phyloP scores from a whole-genome alignment of 2,113 vertebrate species.

The Sylvilagus bachmani region DNA sequence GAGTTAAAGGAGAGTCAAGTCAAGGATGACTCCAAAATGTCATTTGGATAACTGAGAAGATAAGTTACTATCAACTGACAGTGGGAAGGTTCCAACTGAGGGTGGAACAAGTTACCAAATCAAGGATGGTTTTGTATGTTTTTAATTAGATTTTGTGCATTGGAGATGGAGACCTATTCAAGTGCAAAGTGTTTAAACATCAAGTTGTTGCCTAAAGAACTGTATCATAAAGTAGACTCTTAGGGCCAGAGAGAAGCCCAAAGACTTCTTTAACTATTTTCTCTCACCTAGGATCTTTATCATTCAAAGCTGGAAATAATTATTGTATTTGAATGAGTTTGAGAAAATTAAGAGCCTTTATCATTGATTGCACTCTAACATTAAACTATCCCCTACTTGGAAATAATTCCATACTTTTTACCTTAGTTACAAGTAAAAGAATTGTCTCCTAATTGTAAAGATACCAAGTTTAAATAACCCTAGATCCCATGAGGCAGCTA shows the following conservation, averaged over 20 bases:
- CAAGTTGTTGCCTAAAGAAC: not conserved
- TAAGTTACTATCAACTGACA: not conserved
- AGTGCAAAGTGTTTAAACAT: not conserved
- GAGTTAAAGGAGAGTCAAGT: not conserved
- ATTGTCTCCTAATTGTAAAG: not conserved
- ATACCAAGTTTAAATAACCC: not conserved
- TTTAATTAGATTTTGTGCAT: not conserved
- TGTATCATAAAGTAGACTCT: not conserved
- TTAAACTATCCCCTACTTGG: not conserved
- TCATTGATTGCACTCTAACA: accelerated
- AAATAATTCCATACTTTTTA: not conserved
- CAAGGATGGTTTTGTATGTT: not conserved
- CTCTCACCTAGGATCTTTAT: not conserved
- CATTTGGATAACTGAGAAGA: not conserved
- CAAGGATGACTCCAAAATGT: not conserved
- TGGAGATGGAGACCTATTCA: not conserved
- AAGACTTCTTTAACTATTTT: not conserved
- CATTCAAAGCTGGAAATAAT: not conserved
- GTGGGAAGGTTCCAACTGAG: not conserved
- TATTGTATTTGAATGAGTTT: not conserved
- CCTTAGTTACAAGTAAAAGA: not conserved
- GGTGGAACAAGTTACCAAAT: too few species aligned
- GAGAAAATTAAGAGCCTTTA: not conserved
- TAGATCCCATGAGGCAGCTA: not conserved
- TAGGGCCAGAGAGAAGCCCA: not conserved